Evolutionary conservation across 2,797 vertebrate genomes (phyloP).

Genomic region (Micrastur ruficollis): DNA sequence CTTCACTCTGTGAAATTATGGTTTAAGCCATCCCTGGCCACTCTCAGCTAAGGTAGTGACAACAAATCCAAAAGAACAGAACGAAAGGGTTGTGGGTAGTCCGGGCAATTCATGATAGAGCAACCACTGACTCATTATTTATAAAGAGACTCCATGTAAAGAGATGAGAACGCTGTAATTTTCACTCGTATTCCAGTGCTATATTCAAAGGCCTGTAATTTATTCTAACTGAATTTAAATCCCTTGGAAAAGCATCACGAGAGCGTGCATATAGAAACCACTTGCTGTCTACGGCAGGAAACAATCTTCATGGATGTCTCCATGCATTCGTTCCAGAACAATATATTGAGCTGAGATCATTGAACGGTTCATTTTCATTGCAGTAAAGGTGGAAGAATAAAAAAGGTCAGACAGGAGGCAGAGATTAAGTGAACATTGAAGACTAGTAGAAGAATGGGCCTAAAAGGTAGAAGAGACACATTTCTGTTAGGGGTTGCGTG

Average conservation of each 20-base stretch:
- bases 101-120: background rate
- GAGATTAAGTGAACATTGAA: background rate
- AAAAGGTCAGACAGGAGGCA: background rate
- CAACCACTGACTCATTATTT: constrained; percentile 48
- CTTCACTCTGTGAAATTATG: background rate
- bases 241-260: background rate
- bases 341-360: background rate
- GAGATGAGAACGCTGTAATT: constrained; percentile 31
- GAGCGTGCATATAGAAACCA: background rate
- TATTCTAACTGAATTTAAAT: background rate
- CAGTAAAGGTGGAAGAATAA: background rate
- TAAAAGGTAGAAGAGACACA: background rate
- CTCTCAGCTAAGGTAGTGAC: background rate
- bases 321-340: background rate
- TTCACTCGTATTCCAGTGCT: background rate
- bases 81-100: background rate
- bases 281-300: background rate
- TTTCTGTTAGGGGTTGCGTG: background rate
- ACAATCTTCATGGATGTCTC: background rate
- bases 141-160: constrained; percentile 19
- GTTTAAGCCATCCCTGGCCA: background rate
- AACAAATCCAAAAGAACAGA: background rate
- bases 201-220: background rate
- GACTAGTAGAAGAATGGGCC: background rate
- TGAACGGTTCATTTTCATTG: background rate